Percentiles rank a stretch among this genome's conserved stretches.
phyloP scores from a whole-genome alignment of 92 coral and sea anemone species.

The Scolanthus callimorphus region DNA sequence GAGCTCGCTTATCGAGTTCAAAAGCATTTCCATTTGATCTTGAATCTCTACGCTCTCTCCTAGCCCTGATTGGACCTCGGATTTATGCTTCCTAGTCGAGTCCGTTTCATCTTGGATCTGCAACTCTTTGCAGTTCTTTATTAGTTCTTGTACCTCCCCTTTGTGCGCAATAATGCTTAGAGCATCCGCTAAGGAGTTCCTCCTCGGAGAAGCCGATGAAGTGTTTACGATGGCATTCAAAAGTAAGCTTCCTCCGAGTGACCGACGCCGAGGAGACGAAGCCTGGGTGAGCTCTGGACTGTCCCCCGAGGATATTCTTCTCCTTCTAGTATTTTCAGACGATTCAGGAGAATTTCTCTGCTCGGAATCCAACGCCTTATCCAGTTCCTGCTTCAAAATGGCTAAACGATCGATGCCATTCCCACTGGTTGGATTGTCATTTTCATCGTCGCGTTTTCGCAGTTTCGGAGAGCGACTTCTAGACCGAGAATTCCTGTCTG shows the following conservation, averaged over 20 bases:
- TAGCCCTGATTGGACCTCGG: not conserved
- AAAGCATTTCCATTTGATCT: slow-evolving; percentile 22
- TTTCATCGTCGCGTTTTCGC: not conserved
- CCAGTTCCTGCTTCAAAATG: not conserved
- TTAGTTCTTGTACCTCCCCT: slow-evolving; percentile 19
- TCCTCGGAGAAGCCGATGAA: slow-evolving; percentile 3
- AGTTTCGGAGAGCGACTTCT: not conserved
- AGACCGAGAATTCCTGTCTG: not conserved
- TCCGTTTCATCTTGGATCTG: not conserved
- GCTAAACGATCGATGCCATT: not conserved
- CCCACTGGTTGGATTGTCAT: not conserved
- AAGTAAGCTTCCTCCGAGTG: slow-evolving; percentile 30
- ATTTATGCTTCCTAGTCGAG: not conserved
- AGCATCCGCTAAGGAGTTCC: slow-evolving; percentile 22
- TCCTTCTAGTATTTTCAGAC: not conserved
- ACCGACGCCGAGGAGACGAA: slow-evolving; percentile 7
- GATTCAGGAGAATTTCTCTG: not conserved
- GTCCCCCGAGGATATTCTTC: slow-evolving; percentile 19
- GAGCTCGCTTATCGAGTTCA: slow-evolving; percentile 25
- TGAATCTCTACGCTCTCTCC: not conserved
- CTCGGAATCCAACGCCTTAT: not conserved
- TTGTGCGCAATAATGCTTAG: slow-evolving; percentile 20
- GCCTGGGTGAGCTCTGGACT: slow-evolving; percentile 4
- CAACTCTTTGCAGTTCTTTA: slow-evolving; percentile 5
- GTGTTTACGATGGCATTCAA: slow-evolving; percentile 24